Evolutionary conservation across 2,888 invertebrate species (phyloP).

Genomic region (Petrophora chlorosata): DNA sequence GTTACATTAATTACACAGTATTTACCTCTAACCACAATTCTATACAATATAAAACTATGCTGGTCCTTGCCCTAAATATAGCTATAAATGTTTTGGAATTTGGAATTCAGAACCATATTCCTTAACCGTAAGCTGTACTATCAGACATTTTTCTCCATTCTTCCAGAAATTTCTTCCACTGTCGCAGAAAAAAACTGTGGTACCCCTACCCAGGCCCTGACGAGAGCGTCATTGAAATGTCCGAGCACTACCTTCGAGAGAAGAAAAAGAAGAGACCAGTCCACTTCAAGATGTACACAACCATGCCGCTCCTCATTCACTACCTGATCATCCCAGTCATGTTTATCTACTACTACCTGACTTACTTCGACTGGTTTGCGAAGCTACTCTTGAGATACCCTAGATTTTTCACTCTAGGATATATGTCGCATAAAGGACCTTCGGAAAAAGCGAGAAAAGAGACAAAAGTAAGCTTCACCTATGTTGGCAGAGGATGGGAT

Average conservation of each 20-base stretch:
- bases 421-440: slow-evolving; percentile 57
- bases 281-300: slow-evolving; percentile 51
- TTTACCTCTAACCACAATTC: too few species aligned
- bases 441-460: slow-evolving; percentile 46
- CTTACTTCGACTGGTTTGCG: slow-evolving; percentile 53
- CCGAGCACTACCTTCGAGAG: slow-evolving; percentile 51
- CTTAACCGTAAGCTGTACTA: too few species aligned
- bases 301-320: slow-evolving; percentile 50
- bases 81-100: too few species aligned
- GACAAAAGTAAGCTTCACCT: slow-evolving; percentile 49
- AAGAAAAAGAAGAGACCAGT: slow-evolving; percentile 46
- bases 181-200: slow-evolving; percentile 49
- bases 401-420: slow-evolving; percentile 52
- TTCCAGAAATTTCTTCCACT: slow-evolving; percentile 59
- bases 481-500: slow-evolving; percentile 55
- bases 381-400: slow-evolving; percentile 53
- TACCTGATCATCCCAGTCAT: slow-evolving; percentile 50
- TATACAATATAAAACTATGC: too few species aligned
- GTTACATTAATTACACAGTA: too few species aligned
- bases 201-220: slow-evolving; percentile 61
- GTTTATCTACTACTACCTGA: slow-evolving; percentile 50
- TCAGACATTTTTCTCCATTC: too few species aligned
- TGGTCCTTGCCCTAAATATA: too few species aligned
- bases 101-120: too few species aligned
- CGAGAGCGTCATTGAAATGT: slow-evolving; percentile 47